Evolutionary conservation across 2,113 vertebrate genomes (phyloP), one percentile per base, ranked within the genome.

Genomic region (Caracal caracal): DNA sequence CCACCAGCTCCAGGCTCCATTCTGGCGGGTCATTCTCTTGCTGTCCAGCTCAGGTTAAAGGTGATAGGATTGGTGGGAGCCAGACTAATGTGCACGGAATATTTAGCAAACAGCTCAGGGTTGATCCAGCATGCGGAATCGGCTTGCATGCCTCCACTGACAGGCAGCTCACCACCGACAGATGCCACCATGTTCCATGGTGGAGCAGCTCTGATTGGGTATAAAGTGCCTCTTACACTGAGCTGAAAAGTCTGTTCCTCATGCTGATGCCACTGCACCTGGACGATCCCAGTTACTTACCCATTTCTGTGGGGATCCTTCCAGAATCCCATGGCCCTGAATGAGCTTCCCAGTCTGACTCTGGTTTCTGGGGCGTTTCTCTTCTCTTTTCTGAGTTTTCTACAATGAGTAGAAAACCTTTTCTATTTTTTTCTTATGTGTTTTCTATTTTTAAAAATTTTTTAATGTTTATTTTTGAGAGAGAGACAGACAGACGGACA

Each of bases 111-210:
- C 20, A 86, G 73, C 6, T 43, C 56, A 35, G 73, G 11, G 51
- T 37, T 49, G 47, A 49, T 28, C 5, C 47, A 28, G 56, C 37
- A 10, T 26, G 82, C 49, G 68, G 49, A 24, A 9, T 49, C 56
- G 13, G 20, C 40, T 75, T 35, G n/a, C 49, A 24, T 20, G n/a
- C 75, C 56, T 88, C 75, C 22, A 0, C 35, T 0, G 43, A 70
- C 3, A 28, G 68, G 63, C 28, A 40, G 75, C 90, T 88, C 4
- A 53, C 40, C 35, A 12, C 92, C 0, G 7, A 19, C 8, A 0
- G 2, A 8, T 15, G 30, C 75, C 24, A 24, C 66, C 0, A 0
- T 2, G 3, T 49, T 66, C 84, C 30, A 3, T 4, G 33, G 9
- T 1, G 24, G 28, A n/a, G 22, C 2, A 5, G 30, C 43, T 33